Evolutionary conservation across 2,888 invertebrate species (phyloP).

Genomic region (Cryptosula pallasiana): DNA sequence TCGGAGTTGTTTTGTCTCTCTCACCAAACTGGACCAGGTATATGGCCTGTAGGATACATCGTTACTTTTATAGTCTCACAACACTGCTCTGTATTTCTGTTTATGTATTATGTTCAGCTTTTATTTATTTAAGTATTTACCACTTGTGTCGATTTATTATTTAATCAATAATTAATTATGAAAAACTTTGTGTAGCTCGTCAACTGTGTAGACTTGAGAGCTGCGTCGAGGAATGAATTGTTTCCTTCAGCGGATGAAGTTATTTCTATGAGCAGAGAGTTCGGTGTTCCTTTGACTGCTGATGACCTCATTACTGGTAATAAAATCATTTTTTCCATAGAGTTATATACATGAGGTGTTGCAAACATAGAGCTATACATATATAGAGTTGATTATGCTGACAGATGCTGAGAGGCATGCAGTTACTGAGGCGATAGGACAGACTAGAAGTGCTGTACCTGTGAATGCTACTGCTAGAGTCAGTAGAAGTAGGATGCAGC

Average conservation of each 20-base stretch:
- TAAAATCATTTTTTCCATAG: too few relatives aligned
- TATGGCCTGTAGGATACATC: too few relatives aligned
- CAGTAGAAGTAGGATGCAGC: slow-evolving; percentile 27
- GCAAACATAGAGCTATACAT: too few relatives aligned
- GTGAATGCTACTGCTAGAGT: background rate
- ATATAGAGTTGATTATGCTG: background rate
- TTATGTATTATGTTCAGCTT: too few relatives aligned
- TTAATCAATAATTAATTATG: too few relatives aligned
- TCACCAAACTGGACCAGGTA: slow-evolving; percentile 47
- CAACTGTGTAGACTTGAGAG: slow-evolving; percentile 28
- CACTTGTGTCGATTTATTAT: too few relatives aligned
- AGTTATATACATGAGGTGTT: too few relatives aligned
- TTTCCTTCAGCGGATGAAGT: slow-evolving; percentile 51
- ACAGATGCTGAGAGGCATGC: slow-evolving; percentile 12
- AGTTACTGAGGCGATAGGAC: background rate
- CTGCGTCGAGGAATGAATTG: slow-evolving; percentile 42
- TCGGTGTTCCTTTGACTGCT: slow-evolving; percentile 49
- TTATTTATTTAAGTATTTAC: too few relatives aligned
- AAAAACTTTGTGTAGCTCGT: slow-evolving; percentile 9
- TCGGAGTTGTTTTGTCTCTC: slow-evolving; percentile 47
- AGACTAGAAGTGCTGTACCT: slow-evolving; percentile 18
- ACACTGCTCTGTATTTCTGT: too few relatives aligned
- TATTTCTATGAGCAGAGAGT: slow-evolving; percentile 50
- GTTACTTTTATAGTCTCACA: too few relatives aligned
- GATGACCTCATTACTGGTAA: slow-evolving; percentile 45